phyloP scores from a whole-genome alignment of 2,797 vertebrate species.

The Rhinoraja longicauda region DNA sequence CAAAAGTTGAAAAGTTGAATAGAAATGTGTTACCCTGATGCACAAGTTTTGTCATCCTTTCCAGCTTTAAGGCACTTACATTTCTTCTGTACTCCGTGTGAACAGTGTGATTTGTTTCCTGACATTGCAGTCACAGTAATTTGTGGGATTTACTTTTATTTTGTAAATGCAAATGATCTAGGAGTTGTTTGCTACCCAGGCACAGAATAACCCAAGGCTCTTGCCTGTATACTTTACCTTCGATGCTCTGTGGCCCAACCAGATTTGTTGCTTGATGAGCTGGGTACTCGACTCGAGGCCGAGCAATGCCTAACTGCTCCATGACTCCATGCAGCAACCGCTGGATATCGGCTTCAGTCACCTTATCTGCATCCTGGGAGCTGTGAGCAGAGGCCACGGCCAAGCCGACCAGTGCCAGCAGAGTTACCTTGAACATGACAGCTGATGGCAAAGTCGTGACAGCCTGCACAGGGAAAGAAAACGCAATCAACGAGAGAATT shows the following conservation, averaged over 20 bases:
- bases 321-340: constrained; percentile 91
- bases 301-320: constrained; percentile 92
- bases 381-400: constrained; percentile 63
- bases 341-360: constrained; percentile 88
- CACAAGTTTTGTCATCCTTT: neutral
- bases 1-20: neutral
- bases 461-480: constrained; percentile 48
- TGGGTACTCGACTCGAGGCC: constrained; percentile 87
- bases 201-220: neutral
- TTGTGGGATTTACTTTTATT: neutral
- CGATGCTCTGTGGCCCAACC: constrained; percentile 89
- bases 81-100: neutral
- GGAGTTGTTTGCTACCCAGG: neutral
- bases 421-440: constrained; percentile 49
- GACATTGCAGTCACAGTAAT: neutral
- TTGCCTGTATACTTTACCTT: constrained; percentile 62
- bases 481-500: neutral
- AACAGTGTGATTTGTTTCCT: neutral
- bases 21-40: neutral
- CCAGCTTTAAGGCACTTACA: neutral
- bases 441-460: constrained; percentile 42
- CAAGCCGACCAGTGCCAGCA: constrained; percentile 62
- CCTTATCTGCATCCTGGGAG: constrained; percentile 70
- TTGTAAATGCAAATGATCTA: neutral
- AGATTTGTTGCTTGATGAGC: constrained; percentile 93